Conservation (phyloP, 2,113 vertebrate genomes). For the Collichthys lucidus region DNA sequence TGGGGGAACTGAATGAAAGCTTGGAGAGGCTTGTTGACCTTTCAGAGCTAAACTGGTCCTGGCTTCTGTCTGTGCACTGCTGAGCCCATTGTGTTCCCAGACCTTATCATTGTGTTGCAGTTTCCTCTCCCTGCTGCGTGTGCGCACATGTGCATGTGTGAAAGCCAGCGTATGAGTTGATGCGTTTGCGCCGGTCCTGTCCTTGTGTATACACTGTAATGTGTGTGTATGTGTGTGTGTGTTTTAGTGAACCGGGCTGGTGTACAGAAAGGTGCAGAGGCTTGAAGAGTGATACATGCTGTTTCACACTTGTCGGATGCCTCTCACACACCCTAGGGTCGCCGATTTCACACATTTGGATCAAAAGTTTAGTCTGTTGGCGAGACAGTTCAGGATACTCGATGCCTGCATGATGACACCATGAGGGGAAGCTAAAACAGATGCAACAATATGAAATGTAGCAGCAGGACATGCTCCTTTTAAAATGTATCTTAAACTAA, state of each 20-base stretch:
- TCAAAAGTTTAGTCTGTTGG: constrained; percentile 11
- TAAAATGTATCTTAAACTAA: not conserved
- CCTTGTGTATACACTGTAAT: constrained; percentile 25
- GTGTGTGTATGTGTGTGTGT: constrained; percentile 28
- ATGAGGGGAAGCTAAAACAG: not conserved
- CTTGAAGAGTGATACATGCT: constrained; percentile 22
- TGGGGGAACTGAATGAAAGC: constrained; percentile 79
- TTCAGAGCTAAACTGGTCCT: constrained; percentile 85
- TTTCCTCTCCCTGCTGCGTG: constrained; percentile 80
- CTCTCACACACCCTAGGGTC: not conserved
- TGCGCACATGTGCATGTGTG: constrained; percentile 65
- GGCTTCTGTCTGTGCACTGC: constrained; percentile 82
- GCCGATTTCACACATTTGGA: not conserved
- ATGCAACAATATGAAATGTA: not conserved
- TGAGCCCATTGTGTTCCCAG: constrained; percentile 84
- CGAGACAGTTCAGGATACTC: not conserved
- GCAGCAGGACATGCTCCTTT: not conserved
- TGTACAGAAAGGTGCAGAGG: constrained; percentile 43
- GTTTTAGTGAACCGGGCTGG: constrained; percentile 25
- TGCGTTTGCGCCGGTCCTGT: constrained; percentile 45
- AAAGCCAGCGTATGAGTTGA: constrained; percentile 24
- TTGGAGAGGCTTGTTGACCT: constrained; percentile 84
- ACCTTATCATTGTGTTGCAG: constrained; percentile 87
- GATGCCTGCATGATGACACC: not conserved
- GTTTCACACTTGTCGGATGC: constrained; percentile 32